Percentiles rank a stretch among this genome's conserved stretches.
phyloP scores from a whole-genome alignment of 2,888 invertebrate genomes.

The Apodemia duryi region DNA sequence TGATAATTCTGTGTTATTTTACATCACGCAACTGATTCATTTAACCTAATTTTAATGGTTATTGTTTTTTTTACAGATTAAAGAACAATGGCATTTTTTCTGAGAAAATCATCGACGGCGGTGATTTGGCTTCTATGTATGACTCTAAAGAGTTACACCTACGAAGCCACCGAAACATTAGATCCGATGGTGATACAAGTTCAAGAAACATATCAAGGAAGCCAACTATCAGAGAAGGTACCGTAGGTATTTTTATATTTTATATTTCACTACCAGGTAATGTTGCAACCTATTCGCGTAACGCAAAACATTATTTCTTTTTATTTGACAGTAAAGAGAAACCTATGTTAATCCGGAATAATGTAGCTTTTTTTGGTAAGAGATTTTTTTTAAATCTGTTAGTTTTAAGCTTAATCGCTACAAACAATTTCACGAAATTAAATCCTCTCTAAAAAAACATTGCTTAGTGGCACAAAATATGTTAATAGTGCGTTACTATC shows the following conservation, averaged over 20 bases:
- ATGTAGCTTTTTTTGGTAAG: background rate
- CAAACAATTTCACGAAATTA: too few relatives aligned
- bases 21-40: too few relatives aligned
- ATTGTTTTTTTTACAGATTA: background rate
- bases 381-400: too few relatives aligned
- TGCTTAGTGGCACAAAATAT: too few relatives aligned
- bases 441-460: too few relatives aligned
- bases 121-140: background rate
- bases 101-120: background rate
- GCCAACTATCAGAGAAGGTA: slow-evolving; percentile 27
- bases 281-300: background rate
- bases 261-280: background rate
- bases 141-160: background rate
- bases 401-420: too few relatives aligned
- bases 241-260: slow-evolving; percentile 21
- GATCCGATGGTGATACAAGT: slow-evolving; percentile 26
- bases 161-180: background rate
- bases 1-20: too few relatives aligned
- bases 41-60: too few relatives aligned
- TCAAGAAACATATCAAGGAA: slow-evolving; percentile 26
- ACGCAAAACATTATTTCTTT: too few relatives aligned
- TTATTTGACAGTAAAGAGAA: too few relatives aligned
- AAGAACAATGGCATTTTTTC: background rate
- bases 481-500: too few relatives aligned
- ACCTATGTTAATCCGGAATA: background rate